phyloP scores from a whole-genome alignment of 2,797 vertebrate genomes.

The Neosilurus mollespiculum region DNA sequence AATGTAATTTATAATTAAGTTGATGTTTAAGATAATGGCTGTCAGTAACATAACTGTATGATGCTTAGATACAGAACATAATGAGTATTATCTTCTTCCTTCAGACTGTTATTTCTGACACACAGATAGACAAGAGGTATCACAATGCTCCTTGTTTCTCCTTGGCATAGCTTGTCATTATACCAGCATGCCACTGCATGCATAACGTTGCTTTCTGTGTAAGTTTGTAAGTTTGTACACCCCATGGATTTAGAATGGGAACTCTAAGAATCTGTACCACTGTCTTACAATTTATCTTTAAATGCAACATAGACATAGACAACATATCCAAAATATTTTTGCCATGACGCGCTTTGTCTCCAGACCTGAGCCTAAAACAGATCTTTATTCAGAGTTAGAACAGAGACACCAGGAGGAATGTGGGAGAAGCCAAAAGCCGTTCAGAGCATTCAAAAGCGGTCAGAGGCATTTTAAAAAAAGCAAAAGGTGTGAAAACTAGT shows the following conservation, averaged over 20 bases:
- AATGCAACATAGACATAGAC: background rate
- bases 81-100: background rate
- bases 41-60: background rate
- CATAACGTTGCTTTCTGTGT: background rate
- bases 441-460: background rate
- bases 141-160: background rate
- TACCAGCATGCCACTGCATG: background rate
- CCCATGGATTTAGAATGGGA: background rate
- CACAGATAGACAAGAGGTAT: background rate
- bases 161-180: background rate
- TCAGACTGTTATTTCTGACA: background rate
- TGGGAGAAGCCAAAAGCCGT: background rate
- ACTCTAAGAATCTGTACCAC: background rate
- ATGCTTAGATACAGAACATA: background rate
- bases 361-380: background rate
- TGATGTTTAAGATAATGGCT: constrained; percentile 4
- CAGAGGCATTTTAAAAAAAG: background rate
- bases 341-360: background rate
- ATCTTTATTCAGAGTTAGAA: background rate
- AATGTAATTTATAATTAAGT: background rate
- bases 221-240: background rate
- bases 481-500: background rate
- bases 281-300: background rate
- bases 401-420: background rate
- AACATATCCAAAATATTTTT: background rate